Percentiles rank a stretch among this genome's conserved stretches.
These are phyloP conservation scores for Tapirus terrestris DNA, from an alignment of 2,113 vertebrate species.

Conservation along the genomic window DNA sequence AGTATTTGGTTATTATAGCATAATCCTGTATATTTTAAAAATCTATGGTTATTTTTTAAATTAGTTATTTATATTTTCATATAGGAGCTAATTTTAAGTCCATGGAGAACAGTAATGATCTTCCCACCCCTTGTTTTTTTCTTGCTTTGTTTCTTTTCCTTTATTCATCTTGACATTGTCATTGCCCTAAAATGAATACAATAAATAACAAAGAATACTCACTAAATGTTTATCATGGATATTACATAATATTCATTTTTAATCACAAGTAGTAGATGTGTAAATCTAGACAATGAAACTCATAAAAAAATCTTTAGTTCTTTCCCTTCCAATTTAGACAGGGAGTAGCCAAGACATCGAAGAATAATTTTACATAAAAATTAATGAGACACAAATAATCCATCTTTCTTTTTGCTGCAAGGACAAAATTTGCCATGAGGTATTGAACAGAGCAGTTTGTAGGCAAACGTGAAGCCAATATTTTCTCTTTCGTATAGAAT, in stretches of 20 bases:
- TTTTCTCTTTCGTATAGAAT: background rate
- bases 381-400: conserved; percentile 78
- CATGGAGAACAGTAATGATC: background rate
- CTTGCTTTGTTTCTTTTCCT: conserved; percentile 35
- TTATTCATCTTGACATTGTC: conserved; percentile 28
- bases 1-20: background rate
- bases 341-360: conserved; percentile 61
- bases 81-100: conserved; percentile 28
- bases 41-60: conserved; percentile 6
- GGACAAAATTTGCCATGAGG: conserved; percentile 61
- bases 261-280: conserved; percentile 49
- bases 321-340: conserved; percentile 61
- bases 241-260: conserved; percentile 43
- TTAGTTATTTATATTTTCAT: conserved; percentile 4
- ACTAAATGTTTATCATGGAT: conserved; percentile 53
- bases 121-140: background rate
- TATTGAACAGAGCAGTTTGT: conserved; percentile 53
- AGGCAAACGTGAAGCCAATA: background rate
- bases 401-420: conserved; percentile 44
- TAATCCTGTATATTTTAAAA: background rate
- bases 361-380: conserved; percentile 77
- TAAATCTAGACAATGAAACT: conserved; percentile 65
- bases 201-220: background rate
- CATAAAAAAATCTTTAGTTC: conserved; percentile 33
- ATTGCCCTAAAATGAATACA: conserved; percentile 52